These are phyloP conservation scores for Cyrtodaria siliqua DNA, from an alignment of 2,888 invertebrate genomes.

Conservation along the genomic window DNA sequence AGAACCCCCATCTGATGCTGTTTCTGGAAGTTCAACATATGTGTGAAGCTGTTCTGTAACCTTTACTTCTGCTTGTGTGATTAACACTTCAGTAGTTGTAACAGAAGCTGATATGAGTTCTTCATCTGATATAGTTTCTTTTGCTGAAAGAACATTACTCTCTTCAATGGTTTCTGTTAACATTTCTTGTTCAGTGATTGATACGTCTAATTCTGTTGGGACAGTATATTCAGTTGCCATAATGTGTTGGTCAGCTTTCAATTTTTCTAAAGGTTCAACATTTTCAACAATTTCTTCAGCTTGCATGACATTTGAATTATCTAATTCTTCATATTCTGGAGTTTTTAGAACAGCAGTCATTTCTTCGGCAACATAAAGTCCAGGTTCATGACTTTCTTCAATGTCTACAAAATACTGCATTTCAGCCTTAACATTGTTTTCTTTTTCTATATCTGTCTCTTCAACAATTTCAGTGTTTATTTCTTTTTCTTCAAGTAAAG, in stretches of 20 bases:
- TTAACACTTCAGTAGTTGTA: constrained; percentile 24
- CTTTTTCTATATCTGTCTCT: constrained; percentile 30
- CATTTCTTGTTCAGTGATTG: constrained; percentile 13
- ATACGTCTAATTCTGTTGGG: not conserved
- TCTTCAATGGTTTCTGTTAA: not conserved
- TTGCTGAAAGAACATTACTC: constrained; percentile 9
- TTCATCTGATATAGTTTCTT: constrained; percentile 4
- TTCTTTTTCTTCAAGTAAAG: constrained; percentile 24
- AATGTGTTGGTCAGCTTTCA: not conserved
- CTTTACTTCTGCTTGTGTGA: constrained; percentile 25
- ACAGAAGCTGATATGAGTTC: constrained; percentile 18
- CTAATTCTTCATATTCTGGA: not conserved
- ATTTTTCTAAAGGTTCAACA: not conserved
- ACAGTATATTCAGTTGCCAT: not conserved
- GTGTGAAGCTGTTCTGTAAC: constrained; percentile 11
- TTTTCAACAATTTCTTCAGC: not conserved
- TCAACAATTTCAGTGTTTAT: constrained; percentile 11
- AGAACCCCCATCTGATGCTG: constrained; percentile 14
- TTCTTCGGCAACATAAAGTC: constrained; percentile 12
- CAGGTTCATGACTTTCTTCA: constrained; percentile 7
- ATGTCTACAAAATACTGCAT: not conserved
- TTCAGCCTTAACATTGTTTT: constrained; percentile 26
- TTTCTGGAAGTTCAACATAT: constrained; percentile 16
- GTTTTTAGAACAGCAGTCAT: not conserved
- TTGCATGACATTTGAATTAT: too few relatives aligned